phyloP scores from a whole-genome alignment of 2,888 invertebrate genomes.

The Philhelius pedissequus region DNA sequence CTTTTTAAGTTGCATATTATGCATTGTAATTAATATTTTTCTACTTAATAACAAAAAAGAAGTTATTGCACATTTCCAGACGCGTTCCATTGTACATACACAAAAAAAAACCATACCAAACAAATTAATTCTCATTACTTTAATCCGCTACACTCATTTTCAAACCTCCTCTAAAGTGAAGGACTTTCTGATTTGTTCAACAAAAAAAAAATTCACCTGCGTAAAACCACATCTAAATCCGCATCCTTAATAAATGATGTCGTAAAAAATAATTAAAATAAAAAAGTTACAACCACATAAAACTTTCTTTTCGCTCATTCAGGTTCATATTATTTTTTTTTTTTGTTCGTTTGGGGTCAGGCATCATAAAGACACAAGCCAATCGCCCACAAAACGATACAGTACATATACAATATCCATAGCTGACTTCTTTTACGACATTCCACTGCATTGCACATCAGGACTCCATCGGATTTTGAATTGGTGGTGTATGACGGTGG shows the following conservation, averaged over 20 bases:
- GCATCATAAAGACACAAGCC: conserved; percentile 7
- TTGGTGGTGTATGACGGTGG: not conserved
- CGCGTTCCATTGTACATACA: not conserved
- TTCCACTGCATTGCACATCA: conserved; percentile 64
- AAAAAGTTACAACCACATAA: conserved; percentile 37
- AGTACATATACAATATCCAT: not conserved
- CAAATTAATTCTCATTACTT: conserved; percentile 1
- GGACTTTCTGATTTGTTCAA: conserved; percentile 2
- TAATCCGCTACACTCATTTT: not conserved
- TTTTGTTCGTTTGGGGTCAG: not conserved
- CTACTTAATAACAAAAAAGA: no score
- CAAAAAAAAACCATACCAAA: not conserved
- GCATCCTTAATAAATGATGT: conserved; percentile 39
- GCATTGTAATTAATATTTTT: no score
- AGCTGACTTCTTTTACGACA: conserved; percentile 62
- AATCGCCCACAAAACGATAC: not conserved
- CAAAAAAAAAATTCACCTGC: not conserved
- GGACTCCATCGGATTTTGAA: conserved; percentile 24
- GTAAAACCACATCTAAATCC: conserved; percentile 12
- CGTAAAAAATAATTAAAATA: conserved; percentile 61
- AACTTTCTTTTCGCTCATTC: conserved; percentile 34
- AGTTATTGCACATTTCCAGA: no score
- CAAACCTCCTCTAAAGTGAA: not conserved
- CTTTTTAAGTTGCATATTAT: no score
- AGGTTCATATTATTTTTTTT: not conserved